Base-by-base conservation (phyloP, 2,113 vertebrate species). In the Poeciliopsis retropinna region DNA sequence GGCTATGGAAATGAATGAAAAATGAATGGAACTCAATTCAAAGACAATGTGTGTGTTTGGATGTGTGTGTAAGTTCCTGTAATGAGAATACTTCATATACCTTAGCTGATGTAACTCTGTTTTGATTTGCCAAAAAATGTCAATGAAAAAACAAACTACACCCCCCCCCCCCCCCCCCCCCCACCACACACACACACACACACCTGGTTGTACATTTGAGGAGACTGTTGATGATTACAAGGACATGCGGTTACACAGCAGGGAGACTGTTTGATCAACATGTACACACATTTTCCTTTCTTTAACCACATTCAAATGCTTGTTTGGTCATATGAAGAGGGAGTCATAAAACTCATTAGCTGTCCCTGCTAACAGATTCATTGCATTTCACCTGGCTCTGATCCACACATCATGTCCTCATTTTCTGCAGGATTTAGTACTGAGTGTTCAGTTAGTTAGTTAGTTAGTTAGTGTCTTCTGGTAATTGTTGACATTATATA, bases 91-190 rank as follows among this genome's bases (percentile, higher is more conserved):
- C 14, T 41, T 41, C 13, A 41, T 41, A 15, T 41, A 41, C 15
- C 13, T 15, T 15, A 41, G 39, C 65, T 41, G n/a, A 76, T 79
- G 64, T 61, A 39, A 73, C 19, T 82, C 62, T 82, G 73, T 70
- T 82, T 73, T 75, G 60, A 75, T 81, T 73, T 63, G 14, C 72
- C 32, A 30, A 74, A 81, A 75, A 74, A 76, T 68, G n/a, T 61
- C 34, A 28, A 65, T 61, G n/a, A 67, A 81, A 72, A 64, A 29
- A 2, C 62, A 30, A 66, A 60, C 30, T 31, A 14, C 65, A 13
- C 28, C n/a, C n/a, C n/a, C n/a, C n/a, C n/a, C n/a, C n/a, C n/a
- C n/a, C n/a, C n/a, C n/a, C n/a, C n/a, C n/a, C n/a, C n/a, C n/a
- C n/a, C n/a, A n/a, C n/a, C 39, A 39, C 63, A 60, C 32, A 7